Percentiles rank a stretch among this genome's conserved stretches.
These are phyloP conservation scores for Bucco capensis DNA, from an alignment of 2,113 vertebrate genomes.

Conservation along the genomic window DNA sequence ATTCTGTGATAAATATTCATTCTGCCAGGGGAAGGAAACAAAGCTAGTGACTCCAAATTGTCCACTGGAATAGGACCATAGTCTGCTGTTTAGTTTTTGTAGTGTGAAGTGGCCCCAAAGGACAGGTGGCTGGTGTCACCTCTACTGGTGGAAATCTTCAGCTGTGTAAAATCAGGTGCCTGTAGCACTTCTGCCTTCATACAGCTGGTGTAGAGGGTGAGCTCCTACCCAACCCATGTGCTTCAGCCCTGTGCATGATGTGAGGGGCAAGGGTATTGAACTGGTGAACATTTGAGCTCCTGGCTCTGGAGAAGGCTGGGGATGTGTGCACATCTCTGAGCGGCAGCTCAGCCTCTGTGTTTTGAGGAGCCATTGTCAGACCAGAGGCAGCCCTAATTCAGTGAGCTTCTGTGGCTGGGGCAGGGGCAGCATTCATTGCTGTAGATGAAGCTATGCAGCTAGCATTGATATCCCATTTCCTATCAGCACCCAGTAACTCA, in stretches of 20 bases:
- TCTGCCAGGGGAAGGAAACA: not conserved
- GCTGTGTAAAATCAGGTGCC: not conserved
- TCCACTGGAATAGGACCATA: not conserved
- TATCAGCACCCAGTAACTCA: not conserved
- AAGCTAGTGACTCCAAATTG: not conserved
- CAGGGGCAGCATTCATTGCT: rapidly evolving
- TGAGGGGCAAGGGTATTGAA: not conserved
- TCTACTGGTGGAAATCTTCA: not conserved
- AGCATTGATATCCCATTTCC: rapidly evolving
- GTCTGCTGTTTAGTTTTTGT: not conserved
- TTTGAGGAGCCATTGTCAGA: not conserved
- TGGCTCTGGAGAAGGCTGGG: not conserved
- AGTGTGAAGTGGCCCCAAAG: not conserved
- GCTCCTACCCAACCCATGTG: not conserved
- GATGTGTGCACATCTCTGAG: not conserved
- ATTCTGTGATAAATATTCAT: not conserved
- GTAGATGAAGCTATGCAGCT: not conserved
- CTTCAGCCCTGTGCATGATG: not conserved
- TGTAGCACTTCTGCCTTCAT: not conserved
- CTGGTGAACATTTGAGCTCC: not conserved
- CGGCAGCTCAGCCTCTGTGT: not conserved
- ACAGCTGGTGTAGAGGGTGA: not conserved
- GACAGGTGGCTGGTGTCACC: rapidly evolving
- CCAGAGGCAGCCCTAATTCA: not conserved
- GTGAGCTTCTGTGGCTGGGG: not conserved